Conservation (phyloP, 2,888 invertebrate genomes). For the Eulithis prunata region DNA sequence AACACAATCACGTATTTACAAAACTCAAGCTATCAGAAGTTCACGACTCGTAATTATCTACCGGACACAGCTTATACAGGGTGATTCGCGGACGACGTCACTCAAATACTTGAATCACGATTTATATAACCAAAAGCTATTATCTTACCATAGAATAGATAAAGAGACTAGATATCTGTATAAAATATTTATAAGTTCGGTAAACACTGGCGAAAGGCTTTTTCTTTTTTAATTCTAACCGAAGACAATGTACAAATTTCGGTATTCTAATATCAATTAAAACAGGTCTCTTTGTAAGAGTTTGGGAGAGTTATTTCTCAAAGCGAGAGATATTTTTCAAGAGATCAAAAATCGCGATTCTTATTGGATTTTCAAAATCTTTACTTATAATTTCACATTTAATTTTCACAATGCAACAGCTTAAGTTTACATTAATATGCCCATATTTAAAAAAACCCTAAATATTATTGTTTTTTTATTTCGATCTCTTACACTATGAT, state of each 20-base stretch:
- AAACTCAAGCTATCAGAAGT: slow-evolving; percentile 64
- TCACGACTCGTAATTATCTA: slow-evolving; percentile 65
- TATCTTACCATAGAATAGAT: slow-evolving; percentile 13
- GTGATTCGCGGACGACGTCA: slow-evolving; percentile 52
- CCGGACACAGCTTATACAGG: slow-evolving; percentile 41
- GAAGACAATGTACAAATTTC: too few species aligned
- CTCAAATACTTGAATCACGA: slow-evolving; percentile 61
- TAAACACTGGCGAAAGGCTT: too few species aligned
- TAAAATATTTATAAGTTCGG: neutral
- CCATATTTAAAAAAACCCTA: too few species aligned
- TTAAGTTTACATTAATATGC: too few species aligned
- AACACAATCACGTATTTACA: slow-evolving; percentile 65
- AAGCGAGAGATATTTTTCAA: too few species aligned
- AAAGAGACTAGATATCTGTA: neutral
- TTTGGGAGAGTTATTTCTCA: too few species aligned
- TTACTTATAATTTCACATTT: too few species aligned
- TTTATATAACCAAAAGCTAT: slow-evolving; percentile 58
- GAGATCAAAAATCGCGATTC: too few species aligned
- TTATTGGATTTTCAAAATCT: too few species aligned
- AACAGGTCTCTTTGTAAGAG: too few species aligned
- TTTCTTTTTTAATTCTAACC: neutral
- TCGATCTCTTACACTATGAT: slow-evolving; percentile 26
- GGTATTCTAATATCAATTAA: too few species aligned
- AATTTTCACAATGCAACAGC: too few species aligned
- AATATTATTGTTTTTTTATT: neutral